Percentiles rank a stretch among this genome's conserved stretches.
These are phyloP conservation scores for Sebastes diploproa DNA, from an alignment of 2,797 vertebrate species.

Conservation along the genomic window DNA sequence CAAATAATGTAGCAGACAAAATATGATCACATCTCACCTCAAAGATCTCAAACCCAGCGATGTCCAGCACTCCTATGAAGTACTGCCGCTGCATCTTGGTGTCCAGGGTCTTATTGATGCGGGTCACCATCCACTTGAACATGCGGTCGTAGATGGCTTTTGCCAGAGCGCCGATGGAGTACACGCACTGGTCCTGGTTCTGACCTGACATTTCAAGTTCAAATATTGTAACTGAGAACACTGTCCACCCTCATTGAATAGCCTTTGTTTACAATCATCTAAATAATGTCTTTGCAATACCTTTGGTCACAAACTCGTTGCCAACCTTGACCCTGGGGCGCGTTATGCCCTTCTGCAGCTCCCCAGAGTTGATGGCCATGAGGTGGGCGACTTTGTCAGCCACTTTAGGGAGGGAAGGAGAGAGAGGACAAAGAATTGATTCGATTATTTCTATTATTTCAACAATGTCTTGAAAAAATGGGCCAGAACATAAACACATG, in stretches of 20 bases:
- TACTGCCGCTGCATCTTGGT: slow-evolving; percentile 82
- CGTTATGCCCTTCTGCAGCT: slow-evolving; percentile 78
- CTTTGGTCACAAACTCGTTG: slow-evolving; percentile 82
- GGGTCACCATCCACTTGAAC: slow-evolving; percentile 83
- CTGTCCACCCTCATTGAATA: accelerated
- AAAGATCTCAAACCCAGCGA: slow-evolving; percentile 83
- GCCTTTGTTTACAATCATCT: background rate
- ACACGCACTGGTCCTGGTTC: slow-evolving; percentile 78
- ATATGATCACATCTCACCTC: slow-evolving; percentile 55
- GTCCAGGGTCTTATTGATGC: slow-evolving; percentile 80
- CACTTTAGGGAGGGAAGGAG: slow-evolving; percentile 38
- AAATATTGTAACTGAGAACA: background rate
- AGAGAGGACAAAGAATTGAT: background rate
- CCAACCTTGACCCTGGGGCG: slow-evolving; percentile 72
- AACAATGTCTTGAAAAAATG: background rate
- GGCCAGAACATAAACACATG: background rate
- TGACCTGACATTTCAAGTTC: slow-evolving; percentile 59
- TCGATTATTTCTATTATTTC: background rate
- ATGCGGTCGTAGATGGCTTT: slow-evolving; percentile 81
- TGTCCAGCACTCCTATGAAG: slow-evolving; percentile 82
- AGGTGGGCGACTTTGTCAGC: slow-evolving; percentile 82
- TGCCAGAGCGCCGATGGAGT: slow-evolving; percentile 75
- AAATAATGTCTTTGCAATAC: slow-evolving; percentile 13
- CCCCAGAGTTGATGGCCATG: slow-evolving; percentile 71
- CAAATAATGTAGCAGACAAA: background rate